Evolutionary conservation across 2,113 vertebrate species (phyloP).

Genomic region (Monarcha castaneiventris): DNA sequence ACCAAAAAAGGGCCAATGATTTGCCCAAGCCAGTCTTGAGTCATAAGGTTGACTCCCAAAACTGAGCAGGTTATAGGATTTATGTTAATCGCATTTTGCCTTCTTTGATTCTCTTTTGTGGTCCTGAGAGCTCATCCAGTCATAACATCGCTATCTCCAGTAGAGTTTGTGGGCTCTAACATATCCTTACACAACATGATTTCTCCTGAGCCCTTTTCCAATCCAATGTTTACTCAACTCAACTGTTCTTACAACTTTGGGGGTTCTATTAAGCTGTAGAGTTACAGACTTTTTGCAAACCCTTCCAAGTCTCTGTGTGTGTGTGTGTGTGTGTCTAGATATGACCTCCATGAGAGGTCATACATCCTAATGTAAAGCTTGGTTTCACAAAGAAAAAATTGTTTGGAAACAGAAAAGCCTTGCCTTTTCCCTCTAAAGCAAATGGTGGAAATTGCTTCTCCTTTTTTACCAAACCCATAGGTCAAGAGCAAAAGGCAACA

Average conservation of each 20-base stretch:
- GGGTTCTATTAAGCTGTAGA: not conserved
- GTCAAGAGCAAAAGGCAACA: not conserved
- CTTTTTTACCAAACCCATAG: not conserved
- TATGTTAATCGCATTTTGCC: not conserved
- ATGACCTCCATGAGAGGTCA: fast-evolving
- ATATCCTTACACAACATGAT: not conserved
- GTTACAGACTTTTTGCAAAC: not conserved
- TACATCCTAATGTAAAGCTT: not conserved
- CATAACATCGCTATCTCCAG: not conserved
- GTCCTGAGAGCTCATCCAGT: not conserved
- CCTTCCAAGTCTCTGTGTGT: fast-evolving
- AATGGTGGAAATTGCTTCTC: not conserved
- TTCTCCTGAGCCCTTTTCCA: not conserved
- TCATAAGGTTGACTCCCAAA: not conserved
- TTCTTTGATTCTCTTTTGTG: not conserved
- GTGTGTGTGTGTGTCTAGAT: not conserved
- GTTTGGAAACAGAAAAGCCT: not conserved
- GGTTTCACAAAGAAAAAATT: not conserved
- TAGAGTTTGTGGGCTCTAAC: not conserved
- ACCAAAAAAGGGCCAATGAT: not conserved
- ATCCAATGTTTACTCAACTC: not conserved
- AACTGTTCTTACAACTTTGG: not conserved
- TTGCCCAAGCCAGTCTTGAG: not conserved
- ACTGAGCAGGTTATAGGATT: not conserved
- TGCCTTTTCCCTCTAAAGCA: not conserved